Conservation (phyloP, 2,888 invertebrate genomes). For the Drosophila longiperda region DNA sequence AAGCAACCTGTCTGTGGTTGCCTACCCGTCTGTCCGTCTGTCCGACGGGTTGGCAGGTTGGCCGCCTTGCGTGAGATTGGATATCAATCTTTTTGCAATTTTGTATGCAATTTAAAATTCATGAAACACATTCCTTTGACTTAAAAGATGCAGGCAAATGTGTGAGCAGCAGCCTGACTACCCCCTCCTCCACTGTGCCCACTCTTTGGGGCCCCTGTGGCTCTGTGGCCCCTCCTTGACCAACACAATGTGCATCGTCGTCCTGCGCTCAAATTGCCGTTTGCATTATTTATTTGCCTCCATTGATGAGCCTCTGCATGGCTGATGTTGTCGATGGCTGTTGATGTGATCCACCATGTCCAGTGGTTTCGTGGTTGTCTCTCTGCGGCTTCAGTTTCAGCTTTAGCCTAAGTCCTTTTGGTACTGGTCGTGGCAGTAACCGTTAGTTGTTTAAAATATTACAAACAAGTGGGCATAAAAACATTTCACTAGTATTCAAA, state of each 20-base stretch:
- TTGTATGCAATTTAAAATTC: conserved; percentile 83
- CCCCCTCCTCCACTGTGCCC: not conserved
- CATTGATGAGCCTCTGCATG: conserved; percentile 70
- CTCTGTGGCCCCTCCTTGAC: not conserved
- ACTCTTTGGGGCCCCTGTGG: not conserved
- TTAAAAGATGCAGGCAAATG: conserved; percentile 81
- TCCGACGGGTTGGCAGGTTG: conserved; percentile 29
- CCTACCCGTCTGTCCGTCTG: conserved; percentile 8
- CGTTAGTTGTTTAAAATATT: conserved; percentile 80
- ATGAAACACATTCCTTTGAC: conserved; percentile 83
- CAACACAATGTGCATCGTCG: conserved; percentile 27
- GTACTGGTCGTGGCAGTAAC: conserved; percentile 30
- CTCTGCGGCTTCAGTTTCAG: conserved; percentile 16
- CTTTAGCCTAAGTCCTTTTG: conserved; percentile 17
- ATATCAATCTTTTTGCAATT: conserved; percentile 84
- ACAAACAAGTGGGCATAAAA: conserved; percentile 48
- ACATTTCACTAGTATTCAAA: conserved; percentile 51
- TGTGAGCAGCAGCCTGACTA: conserved; percentile 41
- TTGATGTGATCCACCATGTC: conserved; percentile 41
- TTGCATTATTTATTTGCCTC: conserved; percentile 81
- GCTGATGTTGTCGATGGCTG: conserved; percentile 42
- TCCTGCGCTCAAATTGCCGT: conserved; percentile 76
- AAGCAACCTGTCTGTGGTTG: conserved; percentile 47
- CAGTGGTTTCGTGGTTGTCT: conserved; percentile 37
- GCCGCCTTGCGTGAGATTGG: conserved; percentile 82